Percentiles rank a stretch among this genome's conserved stretches.
phyloP scores from a whole-genome alignment of 2,797 vertebrate genomes.

The Sebastolobus altivelis region DNA sequence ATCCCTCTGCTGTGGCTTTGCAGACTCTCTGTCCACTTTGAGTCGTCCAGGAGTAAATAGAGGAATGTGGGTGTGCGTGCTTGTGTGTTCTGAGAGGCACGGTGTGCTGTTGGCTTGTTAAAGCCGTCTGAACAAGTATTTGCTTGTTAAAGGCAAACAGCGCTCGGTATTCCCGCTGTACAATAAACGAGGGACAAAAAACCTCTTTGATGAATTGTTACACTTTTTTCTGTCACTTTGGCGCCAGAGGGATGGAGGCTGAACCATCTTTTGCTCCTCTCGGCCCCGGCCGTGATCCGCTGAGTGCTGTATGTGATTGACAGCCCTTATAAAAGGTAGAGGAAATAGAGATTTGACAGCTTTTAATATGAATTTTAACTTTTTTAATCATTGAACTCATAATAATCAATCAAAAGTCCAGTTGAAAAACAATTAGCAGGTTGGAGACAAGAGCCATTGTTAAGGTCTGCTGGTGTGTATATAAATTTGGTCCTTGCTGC shows the following conservation, averaged over 20 bases:
- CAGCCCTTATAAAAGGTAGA: background rate
- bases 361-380: constrained; percentile 13
- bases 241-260: constrained; percentile 9
- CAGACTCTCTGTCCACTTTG: constrained; percentile 47
- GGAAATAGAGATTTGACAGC: constrained; percentile 16
- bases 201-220: constrained; percentile 44
- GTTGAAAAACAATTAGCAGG: constrained; percentile 39
- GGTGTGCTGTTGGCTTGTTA: constrained; percentile 52
- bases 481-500: background rate
- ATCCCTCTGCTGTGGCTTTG: constrained; percentile 58
- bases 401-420: constrained; percentile 34
- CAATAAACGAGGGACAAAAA: constrained; percentile 39
- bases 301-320: constrained; percentile 22
- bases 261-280: constrained; percentile 9
- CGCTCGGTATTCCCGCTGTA: constrained; percentile 12
- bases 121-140: constrained; percentile 66
- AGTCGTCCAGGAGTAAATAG: constrained; percentile 54
- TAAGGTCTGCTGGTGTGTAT: constrained; percentile 22
- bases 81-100: constrained; percentile 37
- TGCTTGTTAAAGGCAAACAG: constrained; percentile 69
- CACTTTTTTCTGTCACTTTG: constrained; percentile 21
- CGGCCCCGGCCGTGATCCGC: background rate
- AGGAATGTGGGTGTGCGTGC: constrained; percentile 11
- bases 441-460: constrained; percentile 16
- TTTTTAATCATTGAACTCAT: constrained; percentile 15